Evolutionary conservation across 35 echinoderm and acorn worm genomes (phyloP).

Genomic region (Acanthaster planci): DNA sequence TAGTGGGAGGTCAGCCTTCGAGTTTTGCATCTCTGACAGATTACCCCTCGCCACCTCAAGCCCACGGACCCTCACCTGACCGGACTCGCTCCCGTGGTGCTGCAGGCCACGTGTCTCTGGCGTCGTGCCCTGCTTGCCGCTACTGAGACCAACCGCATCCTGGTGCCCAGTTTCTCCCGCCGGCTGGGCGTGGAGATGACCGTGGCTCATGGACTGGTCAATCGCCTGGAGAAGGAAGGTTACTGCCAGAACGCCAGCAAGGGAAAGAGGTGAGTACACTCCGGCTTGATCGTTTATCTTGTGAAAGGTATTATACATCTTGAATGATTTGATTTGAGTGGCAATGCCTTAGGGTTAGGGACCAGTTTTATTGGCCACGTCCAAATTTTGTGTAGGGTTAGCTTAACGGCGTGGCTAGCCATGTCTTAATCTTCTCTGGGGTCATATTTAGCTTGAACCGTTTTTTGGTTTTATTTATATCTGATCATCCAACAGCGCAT

Average conservation of each 20-base stretch:
- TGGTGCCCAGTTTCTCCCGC: conserved; percentile 64
- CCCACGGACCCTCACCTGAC: conserved; percentile 78
- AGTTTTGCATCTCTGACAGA: conserved; percentile 47
- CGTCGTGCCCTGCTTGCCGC: conserved; percentile 65
- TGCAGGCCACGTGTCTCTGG: conserved; percentile 83
- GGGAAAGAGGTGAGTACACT: conserved; percentile 79
- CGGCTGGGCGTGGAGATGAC: conserved; percentile 76
- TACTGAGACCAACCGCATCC: conserved; percentile 60
- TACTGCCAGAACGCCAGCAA: conserved; percentile 61
- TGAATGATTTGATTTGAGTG: too few relatives aligned
- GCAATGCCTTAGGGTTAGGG: too few relatives aligned
- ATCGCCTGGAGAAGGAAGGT: conserved; percentile 86
- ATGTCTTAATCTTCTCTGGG: too few relatives aligned
- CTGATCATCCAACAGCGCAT: too few relatives aligned
- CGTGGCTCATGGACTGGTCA: conserved; percentile 77
- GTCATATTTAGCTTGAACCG: too few relatives aligned
- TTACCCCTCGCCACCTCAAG: conserved; percentile 12
- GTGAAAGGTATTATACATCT: too few relatives aligned
- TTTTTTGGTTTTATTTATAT: too few relatives aligned
- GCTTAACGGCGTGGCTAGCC: too few relatives aligned
- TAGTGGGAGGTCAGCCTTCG: too few relatives aligned
- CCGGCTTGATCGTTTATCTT: too few relatives aligned
- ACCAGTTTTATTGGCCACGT: too few relatives aligned
- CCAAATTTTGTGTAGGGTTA: too few relatives aligned
- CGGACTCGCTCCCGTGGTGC: conserved; percentile 35